Base-by-base conservation (phyloP, 2,888 invertebrate genomes). In the Ferdinandea cuprea region DNA sequence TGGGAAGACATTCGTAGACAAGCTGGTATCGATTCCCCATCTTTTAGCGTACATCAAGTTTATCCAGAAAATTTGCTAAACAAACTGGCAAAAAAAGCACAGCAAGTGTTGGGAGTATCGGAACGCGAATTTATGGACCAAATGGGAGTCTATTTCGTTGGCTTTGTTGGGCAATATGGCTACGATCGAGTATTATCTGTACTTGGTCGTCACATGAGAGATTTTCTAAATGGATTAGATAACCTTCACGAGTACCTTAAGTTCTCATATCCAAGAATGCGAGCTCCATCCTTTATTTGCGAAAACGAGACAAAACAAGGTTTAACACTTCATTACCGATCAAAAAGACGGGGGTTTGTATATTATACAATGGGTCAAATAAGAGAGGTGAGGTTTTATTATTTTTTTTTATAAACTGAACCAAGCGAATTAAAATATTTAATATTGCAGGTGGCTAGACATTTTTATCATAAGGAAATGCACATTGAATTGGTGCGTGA, bases 341-440 rank as follows among this genome's bases (percentile, higher is more conserved):
- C 97, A 86, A 98, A 97, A 90, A 92, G 99, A 85, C 93, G 96
- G 84, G 99, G 99, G 0, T 99, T 98, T 89, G 95, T 98, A 4
- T 97, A 97, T 91, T 99, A 99, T 89, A 98, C 98, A 5, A 98
- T 98, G 95, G 99, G 98, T 2, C 98, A 98, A 91, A 98, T 98
- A 85, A 93, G 96, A 89, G 96, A 96, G 93, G 95, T 94, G 86
- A 89, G 91, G 86, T 56, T 44, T 25, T 25, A 25, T 25, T 25
- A 15, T 2, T 19, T 48, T 50, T 0, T 52, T 7, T 8, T 3
- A 19, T 46, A 30, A 32, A 11, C 25, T 2, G 13, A 19, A 21
- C n/a, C 4, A 4, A 44, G 3, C 9, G 2, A 44, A 32, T 61
- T 13, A 15, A 19, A 17, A 32, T 28, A 28, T 25, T 42, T 32